phyloP scores from a whole-genome alignment of 2,888 invertebrate species.

The Stramonita haemastoma region DNA sequence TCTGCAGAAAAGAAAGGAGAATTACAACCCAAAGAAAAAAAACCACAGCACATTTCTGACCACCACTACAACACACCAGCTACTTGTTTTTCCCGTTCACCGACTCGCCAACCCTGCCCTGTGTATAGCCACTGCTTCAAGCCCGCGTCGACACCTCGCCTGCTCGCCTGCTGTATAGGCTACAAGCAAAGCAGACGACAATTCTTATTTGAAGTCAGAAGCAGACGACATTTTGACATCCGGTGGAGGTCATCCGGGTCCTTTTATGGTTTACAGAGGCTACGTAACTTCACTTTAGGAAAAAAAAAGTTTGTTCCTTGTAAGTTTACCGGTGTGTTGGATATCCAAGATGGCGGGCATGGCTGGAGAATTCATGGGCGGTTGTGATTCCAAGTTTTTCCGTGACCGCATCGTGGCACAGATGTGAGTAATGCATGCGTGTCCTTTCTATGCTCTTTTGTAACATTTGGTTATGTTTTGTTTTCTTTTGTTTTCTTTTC shows the following conservation, averaged over 20 bases:
- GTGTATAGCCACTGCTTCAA: too few relatives aligned
- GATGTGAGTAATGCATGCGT: slow-evolving; percentile 44
- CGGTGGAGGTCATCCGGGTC: neutral
- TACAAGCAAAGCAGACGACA: too few relatives aligned
- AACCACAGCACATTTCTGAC: too few relatives aligned
- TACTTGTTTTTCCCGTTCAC: too few relatives aligned
- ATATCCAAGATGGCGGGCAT: slow-evolving; percentile 38
- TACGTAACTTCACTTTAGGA: too few relatives aligned
- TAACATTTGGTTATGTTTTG: neutral
- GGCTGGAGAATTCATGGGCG: slow-evolving; percentile 48
- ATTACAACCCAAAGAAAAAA: neutral
- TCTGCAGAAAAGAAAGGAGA: neutral
- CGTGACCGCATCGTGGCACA: slow-evolving; percentile 47
- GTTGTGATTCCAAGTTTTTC: slow-evolving; percentile 48
- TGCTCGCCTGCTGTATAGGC: neutral
- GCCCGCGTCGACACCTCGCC: neutral
- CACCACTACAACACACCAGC: too few relatives aligned
- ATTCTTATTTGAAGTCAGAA: neutral
- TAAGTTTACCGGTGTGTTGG: neutral
- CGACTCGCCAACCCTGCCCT: too few relatives aligned
- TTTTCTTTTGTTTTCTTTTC: neutral
- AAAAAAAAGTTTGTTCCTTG: too few relatives aligned
- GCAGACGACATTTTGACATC: neutral
- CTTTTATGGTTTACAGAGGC: neutral
- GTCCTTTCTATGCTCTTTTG: neutral